phyloP scores from a whole-genome alignment of 2,888 invertebrate genomes.

The Orthosia cruda region DNA sequence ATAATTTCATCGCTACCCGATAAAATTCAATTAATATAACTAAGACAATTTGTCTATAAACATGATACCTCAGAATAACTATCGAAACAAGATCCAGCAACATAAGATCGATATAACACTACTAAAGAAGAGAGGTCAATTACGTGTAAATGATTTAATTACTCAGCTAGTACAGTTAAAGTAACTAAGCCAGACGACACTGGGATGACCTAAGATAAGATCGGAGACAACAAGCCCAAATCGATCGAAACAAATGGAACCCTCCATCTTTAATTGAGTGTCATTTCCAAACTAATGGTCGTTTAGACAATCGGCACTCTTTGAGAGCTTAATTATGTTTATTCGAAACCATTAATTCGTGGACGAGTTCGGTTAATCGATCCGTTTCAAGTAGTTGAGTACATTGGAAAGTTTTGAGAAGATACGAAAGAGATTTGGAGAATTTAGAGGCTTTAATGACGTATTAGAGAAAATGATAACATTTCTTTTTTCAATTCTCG shows the following conservation, averaged over 20 bases:
- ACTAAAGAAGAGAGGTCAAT: conserved; percentile 8
- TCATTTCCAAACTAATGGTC: conserved; percentile 84
- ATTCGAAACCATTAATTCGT: conserved; percentile 86
- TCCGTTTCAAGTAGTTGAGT: conserved; percentile 77
- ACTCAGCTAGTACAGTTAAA: neutral
- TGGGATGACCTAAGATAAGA: conserved; percentile 48
- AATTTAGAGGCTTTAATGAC: conserved; percentile 73
- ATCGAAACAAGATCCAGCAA: neutral
- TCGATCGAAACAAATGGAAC: conserved; percentile 74
- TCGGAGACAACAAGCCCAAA: conserved; percentile 51
- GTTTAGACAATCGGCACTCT: conserved; percentile 85
- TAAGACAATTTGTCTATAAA: neutral
- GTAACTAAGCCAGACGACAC: conserved; percentile 13
- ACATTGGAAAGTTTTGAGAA: conserved; percentile 78
- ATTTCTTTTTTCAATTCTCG: conserved; percentile 75
- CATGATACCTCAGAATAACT: neutral
- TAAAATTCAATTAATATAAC: neutral
- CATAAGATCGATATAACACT: conserved; percentile 4
- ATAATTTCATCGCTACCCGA: too few relatives aligned
- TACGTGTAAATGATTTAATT: conserved; percentile 30
- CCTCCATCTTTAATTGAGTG: conserved; percentile 83
- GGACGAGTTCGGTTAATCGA: conserved; percentile 85
- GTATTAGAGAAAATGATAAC: conserved; percentile 75
- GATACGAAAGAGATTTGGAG: conserved; percentile 70
- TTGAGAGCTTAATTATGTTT: conserved; percentile 90